Conservation (phyloP, 1,140 invertebrate genomes). For the Drosophila pectinifera region DNA sequence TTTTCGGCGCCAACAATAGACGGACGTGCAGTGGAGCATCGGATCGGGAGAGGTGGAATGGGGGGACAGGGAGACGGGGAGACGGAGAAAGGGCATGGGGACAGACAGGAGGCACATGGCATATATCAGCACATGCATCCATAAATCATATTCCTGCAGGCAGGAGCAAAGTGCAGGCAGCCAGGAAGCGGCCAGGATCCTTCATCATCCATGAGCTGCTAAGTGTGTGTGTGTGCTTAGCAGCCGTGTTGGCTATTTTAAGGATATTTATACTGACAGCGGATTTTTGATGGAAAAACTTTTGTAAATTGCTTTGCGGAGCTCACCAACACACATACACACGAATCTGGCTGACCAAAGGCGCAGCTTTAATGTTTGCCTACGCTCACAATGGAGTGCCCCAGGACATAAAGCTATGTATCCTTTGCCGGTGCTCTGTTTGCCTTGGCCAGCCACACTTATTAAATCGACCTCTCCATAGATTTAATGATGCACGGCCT, state of each 20-base stretch:
- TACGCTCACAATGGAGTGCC: constrained; percentile 25
- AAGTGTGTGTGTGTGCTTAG: constrained; percentile 54
- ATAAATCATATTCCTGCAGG: constrained; percentile 82
- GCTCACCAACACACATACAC: constrained; percentile 35
- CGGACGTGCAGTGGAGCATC: constrained; percentile 35
- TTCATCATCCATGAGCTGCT: constrained; percentile 39
- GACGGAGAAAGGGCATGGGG: constrained; percentile 13
- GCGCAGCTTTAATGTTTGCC: constrained; percentile 57
- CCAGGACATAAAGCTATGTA: constrained; percentile 35
- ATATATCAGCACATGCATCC: constrained; percentile 84
- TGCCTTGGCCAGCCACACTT: constrained; percentile 66
- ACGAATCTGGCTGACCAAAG: constrained; percentile 35
- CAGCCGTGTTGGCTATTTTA: constrained; percentile 79
- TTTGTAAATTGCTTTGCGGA: constrained; percentile 83
- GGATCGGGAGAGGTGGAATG: constrained; percentile 4
- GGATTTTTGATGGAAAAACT: constrained; percentile 85
- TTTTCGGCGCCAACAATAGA: constrained; percentile 79
- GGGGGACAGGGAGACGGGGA: background rate
- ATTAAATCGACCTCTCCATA: constrained; percentile 76
- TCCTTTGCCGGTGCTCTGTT: constrained; percentile 37
- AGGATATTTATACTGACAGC: constrained; percentile 85
- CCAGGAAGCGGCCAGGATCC: constrained; percentile 70
- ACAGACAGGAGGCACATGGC: constrained; percentile 60
- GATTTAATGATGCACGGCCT: constrained; percentile 69
- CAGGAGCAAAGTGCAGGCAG: constrained; percentile 70